phyloP scores from a whole-genome alignment of 2,888 invertebrate species.

The Orthosia gracilis region DNA sequence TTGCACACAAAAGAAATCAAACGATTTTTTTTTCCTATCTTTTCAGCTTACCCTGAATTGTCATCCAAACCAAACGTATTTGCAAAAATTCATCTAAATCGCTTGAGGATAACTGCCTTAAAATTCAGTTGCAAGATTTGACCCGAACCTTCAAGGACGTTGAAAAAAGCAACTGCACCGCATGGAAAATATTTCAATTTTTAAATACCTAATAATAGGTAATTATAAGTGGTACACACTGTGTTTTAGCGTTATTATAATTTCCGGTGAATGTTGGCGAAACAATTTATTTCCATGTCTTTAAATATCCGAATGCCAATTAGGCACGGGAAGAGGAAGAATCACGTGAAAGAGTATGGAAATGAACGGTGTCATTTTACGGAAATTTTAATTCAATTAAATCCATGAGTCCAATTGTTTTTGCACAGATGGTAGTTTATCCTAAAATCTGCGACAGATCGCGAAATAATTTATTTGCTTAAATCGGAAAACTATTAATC shows the following conservation, averaged over 20 bases:
- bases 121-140: no score
- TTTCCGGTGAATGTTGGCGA: conserved; percentile 39
- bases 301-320: conserved; percentile 27
- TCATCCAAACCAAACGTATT: no score
- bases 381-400: not conserved
- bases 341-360: not conserved
- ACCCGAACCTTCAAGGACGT: conserved; percentile 6
- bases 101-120: no score
- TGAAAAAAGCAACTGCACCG: not conserved
- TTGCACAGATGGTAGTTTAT: not conserved
- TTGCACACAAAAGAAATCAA: conserved; percentile 12
- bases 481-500: conserved; percentile 2
- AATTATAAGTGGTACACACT: not conserved
- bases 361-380: not conserved
- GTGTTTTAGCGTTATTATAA: not conserved
- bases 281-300: conserved; percentile 37
- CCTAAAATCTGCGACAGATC: not conserved
- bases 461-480: not conserved
- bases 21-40: not conserved
- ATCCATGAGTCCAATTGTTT: not conserved
- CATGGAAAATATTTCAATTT: not conserved
- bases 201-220: not conserved
- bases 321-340: conserved; percentile 31
- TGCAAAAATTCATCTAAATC: no score
- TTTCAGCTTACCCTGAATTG: no score